Evolutionary conservation across 2,888 invertebrate species (phyloP).

Genomic region (Cabera pusaria): DNA sequence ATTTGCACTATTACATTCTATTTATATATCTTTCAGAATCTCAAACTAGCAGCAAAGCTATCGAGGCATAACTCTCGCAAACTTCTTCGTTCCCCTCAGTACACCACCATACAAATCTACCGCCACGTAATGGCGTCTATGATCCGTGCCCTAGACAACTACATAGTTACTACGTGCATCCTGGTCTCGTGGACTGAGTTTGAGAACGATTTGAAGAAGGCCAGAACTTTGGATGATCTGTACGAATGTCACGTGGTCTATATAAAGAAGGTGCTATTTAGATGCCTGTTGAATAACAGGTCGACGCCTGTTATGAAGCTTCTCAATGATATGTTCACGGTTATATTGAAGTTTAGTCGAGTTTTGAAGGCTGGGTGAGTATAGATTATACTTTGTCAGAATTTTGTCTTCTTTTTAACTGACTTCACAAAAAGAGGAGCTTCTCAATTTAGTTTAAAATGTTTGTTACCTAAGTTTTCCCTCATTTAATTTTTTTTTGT

Average conservation of each 20-base stretch:
- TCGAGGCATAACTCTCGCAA: slow-evolving; percentile 65
- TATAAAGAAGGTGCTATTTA: slow-evolving; percentile 88
- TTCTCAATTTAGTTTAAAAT: too few relatives aligned
- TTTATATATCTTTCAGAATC: slow-evolving; percentile 78
- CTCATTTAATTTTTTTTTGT: too few relatives aligned
- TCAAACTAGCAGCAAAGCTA: slow-evolving; percentile 85
- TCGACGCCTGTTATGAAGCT: slow-evolving; percentile 87
- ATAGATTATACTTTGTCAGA: too few relatives aligned
- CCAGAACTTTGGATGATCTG: slow-evolving; percentile 87
- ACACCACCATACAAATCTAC: slow-evolving; percentile 87
- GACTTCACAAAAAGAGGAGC: too few relatives aligned
- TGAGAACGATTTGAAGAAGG: slow-evolving; percentile 85
- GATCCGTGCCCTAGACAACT: slow-evolving; percentile 89
- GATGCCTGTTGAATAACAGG: slow-evolving; percentile 88
- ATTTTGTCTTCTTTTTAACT: too few relatives aligned
- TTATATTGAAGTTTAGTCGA: slow-evolving; percentile 88
- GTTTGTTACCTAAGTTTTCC: background rate
- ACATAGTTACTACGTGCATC: slow-evolving; percentile 89
- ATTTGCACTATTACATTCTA: too few relatives aligned
- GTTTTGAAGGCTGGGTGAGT: slow-evolving; percentile 80
- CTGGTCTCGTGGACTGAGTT: slow-evolving; percentile 90
- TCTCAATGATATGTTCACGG: slow-evolving; percentile 87
- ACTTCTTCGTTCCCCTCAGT: slow-evolving; percentile 85
- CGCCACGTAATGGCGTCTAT: slow-evolving; percentile 90
- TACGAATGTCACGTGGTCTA: slow-evolving; percentile 89